A percentile compares a stretch with the other conserved stretches of the same genome.
phyloP scores from a whole-genome alignment of 2,113 vertebrate genomes.

The Dinomys branickii region DNA sequence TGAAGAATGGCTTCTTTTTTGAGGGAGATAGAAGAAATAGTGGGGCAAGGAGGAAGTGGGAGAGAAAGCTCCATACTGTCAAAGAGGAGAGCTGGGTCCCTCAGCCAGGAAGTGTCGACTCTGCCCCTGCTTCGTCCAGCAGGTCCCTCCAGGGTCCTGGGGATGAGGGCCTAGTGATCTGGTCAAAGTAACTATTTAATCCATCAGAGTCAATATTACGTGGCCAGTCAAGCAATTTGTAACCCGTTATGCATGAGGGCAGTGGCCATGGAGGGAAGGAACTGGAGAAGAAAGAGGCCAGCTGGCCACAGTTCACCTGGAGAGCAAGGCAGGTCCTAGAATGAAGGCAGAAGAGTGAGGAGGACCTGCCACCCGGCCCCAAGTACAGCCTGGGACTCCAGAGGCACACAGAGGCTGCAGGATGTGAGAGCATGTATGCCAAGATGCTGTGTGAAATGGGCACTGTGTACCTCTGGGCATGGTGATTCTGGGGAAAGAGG shows the following conservation, averaged over 20 bases:
- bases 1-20: not conserved
- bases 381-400: not conserved
- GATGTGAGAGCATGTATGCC: fast-evolving
- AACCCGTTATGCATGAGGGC: not conserved
- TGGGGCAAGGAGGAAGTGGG: not conserved
- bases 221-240: not conserved
- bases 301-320: not conserved
- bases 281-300: not conserved
- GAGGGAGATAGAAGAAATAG: not conserved
- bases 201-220: not conserved
- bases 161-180: not conserved
- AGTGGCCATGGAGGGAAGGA: not conserved
- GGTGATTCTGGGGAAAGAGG: too few species aligned
- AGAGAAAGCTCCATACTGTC: not conserved
- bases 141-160: not conserved
- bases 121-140: fast-evolving
- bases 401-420: not conserved
- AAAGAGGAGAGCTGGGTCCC: not conserved
- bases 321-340: not conserved
- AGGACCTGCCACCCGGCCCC: not conserved
- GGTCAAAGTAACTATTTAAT: constrained; percentile 1
- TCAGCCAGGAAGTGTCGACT: fast-evolving
- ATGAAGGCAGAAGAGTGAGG: not conserved
- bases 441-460: not conserved
- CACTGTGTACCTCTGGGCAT: fast-evolving